Percentiles rank a stretch among this genome's conserved stretches.
phyloP scores from a whole-genome alignment of 2,797 vertebrate genomes.

The Leptodactylus fallax region DNA sequence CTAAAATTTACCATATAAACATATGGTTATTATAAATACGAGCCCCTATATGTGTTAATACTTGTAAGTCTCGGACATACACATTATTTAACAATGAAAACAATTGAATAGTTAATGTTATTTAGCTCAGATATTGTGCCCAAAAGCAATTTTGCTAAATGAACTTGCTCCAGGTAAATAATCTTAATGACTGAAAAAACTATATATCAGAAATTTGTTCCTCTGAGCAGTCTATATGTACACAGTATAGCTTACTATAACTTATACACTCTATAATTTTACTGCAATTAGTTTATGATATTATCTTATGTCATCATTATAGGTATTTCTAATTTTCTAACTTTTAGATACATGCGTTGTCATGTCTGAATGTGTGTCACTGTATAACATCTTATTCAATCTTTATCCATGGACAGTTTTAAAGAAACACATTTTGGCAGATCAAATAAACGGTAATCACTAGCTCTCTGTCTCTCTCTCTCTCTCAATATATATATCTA shows the following conservation, averaged over 20 bases:
- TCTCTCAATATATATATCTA: too few relatives aligned
- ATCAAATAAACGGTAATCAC: too few relatives aligned
- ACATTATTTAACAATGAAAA: neutral
- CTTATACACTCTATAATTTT: neutral
- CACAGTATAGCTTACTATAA: too few relatives aligned
- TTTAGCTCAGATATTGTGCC: neutral
- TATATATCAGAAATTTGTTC: neutral
- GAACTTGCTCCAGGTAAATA: neutral
- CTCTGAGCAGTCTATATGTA: neutral
- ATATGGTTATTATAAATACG: too few relatives aligned
- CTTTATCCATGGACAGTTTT: too few relatives aligned
- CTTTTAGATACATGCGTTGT: neutral
- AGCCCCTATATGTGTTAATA: neutral
- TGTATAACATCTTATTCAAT: too few relatives aligned
- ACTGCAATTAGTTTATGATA: neutral
- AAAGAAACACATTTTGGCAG: too few relatives aligned
- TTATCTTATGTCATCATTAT: neutral
- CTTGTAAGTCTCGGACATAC: neutral
- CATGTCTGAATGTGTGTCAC: too few relatives aligned
- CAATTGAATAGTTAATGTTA: neutral
- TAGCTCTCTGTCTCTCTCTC: too few relatives aligned
- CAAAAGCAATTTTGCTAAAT: neutral
- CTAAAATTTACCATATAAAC: too few relatives aligned
- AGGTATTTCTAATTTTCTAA: too few relatives aligned
- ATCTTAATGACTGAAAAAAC: neutral